Evolutionary conservation across 2,888 invertebrate species (phyloP).

Genomic region (Ryuthela nishihirai): DNA sequence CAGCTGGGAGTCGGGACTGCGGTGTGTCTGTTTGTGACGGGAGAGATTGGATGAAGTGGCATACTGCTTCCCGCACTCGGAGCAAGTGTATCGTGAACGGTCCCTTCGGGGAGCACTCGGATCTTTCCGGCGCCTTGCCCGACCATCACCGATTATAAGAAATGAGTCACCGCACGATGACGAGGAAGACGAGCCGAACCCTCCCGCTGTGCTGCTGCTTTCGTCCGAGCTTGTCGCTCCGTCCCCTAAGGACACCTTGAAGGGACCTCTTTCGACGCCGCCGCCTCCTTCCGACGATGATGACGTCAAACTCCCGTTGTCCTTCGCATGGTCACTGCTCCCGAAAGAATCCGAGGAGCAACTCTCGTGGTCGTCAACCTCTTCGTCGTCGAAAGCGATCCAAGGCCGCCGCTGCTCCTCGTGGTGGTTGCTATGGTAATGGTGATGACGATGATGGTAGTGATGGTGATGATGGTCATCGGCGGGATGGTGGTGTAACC

Average conservation of each 20-base stretch:
- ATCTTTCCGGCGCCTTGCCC: conserved; percentile 8
- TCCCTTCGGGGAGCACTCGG: conserved; percentile 9
- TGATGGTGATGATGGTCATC: conserved; percentile 2
- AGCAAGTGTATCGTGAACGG: conserved; percentile 62
- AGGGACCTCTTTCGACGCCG: too few relatives aligned
- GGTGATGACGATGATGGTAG: conserved; percentile 7
- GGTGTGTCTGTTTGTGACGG: conserved; percentile 84
- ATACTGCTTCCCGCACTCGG: conserved; percentile 84
- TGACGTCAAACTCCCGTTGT: too few relatives aligned
- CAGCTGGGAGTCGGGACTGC: conserved; percentile 70
- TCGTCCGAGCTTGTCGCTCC: conserved; percentile 9
- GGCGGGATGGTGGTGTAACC: background rate
- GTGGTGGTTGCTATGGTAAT: background rate
- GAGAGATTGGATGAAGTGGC: conserved; percentile 86
- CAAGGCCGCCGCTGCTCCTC: conserved; percentile 6
- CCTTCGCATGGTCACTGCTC: too few relatives aligned
- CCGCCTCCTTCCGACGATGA: too few relatives aligned
- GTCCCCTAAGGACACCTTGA: too few relatives aligned
- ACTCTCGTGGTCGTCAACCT: conserved; percentile 5
- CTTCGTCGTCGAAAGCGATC: conserved; percentile 29
- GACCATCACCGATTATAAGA: conserved; percentile 21
- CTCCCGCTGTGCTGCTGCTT: conserved; percentile 17
- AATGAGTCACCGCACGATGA: conserved; percentile 5
- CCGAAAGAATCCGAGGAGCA: conserved; percentile 17
- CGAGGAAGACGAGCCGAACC: background rate